Evolutionary conservation across 2,113 vertebrate genomes (phyloP).

Genomic region (Hemiscyllium ocellatum): DNA sequence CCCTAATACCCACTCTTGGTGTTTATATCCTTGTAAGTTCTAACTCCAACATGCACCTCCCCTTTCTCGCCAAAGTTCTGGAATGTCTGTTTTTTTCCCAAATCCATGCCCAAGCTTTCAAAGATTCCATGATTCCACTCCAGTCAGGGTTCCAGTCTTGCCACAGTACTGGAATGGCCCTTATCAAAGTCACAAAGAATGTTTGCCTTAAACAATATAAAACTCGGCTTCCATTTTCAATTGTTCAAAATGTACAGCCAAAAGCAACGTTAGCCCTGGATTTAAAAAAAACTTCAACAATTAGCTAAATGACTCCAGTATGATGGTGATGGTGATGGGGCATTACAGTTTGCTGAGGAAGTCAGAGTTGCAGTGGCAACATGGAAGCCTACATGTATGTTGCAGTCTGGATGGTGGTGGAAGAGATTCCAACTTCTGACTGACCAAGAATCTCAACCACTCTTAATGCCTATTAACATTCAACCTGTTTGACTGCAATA

Average conservation of each 20-base stretch:
- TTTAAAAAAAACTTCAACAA: background rate
- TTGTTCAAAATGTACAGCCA: background rate
- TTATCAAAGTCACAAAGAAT: background rate
- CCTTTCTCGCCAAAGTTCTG: background rate
- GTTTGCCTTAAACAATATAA: background rate
- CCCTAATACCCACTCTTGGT: background rate
- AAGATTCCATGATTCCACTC: background rate
- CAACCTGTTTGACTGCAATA: too few relatives aligned
- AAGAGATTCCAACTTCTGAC: too few relatives aligned
- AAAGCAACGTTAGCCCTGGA: background rate
- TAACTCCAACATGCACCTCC: background rate
- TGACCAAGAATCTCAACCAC: too few relatives aligned
- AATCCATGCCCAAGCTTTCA: background rate
- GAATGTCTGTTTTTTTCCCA: background rate
- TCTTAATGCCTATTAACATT: too few relatives aligned
- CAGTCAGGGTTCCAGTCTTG: background rate
- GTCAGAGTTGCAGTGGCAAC: too few relatives aligned
- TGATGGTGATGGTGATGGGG: too few relatives aligned
- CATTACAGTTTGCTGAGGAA: background rate
- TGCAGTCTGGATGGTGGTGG: too few relatives aligned
- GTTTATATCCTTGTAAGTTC: background rate
- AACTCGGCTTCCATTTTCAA: background rate
- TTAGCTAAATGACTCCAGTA: background rate
- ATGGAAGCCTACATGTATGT: too few relatives aligned
- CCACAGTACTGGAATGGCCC: background rate